These are phyloP conservation scores for Enoplosus armatus DNA, from an alignment of 2,797 vertebrate genomes.

Conservation along the genomic window DNA sequence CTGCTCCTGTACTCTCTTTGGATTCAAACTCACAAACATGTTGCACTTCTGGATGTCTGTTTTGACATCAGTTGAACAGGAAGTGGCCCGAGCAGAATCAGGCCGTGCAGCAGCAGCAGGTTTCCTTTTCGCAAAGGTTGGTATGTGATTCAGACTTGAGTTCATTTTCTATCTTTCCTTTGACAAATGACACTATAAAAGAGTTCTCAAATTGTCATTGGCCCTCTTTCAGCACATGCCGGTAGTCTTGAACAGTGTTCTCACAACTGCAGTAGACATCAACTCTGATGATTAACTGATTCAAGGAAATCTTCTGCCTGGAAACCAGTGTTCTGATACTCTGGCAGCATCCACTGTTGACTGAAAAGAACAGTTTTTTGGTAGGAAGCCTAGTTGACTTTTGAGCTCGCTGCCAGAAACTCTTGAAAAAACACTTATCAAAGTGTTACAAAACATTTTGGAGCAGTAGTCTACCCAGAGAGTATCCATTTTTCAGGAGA, in stretches of 20 bases:
- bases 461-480: neutral
- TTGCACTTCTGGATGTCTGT: neutral
- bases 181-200: constrained; percentile 24
- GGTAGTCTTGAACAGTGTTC: constrained; percentile 8
- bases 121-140: constrained; percentile 8
- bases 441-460: constrained; percentile 30
- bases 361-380: constrained; percentile 53
- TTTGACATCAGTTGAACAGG: constrained; percentile 24
- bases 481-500: constrained; percentile 4
- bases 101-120: constrained; percentile 11
- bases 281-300: constrained; percentile 65
- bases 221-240: neutral
- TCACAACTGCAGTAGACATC: constrained; percentile 21
- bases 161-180: constrained; percentile 28
- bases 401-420: constrained; percentile 37
- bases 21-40: constrained; percentile 13
- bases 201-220: constrained; percentile 3
- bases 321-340: constrained; percentile 47
- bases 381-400: constrained; percentile 46
- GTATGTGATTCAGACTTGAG: constrained; percentile 36
- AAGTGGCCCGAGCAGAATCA: constrained; percentile 18
- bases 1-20: constrained; percentile 16
- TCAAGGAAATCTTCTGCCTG: constrained; percentile 57
- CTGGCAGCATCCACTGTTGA: constrained; percentile 58
- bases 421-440: constrained; percentile 19